Percentiles rank a stretch among this genome's conserved stretches.
Conservation (phyloP, 1,140 invertebrate species). For the Eupeodes corollae region DNA sequence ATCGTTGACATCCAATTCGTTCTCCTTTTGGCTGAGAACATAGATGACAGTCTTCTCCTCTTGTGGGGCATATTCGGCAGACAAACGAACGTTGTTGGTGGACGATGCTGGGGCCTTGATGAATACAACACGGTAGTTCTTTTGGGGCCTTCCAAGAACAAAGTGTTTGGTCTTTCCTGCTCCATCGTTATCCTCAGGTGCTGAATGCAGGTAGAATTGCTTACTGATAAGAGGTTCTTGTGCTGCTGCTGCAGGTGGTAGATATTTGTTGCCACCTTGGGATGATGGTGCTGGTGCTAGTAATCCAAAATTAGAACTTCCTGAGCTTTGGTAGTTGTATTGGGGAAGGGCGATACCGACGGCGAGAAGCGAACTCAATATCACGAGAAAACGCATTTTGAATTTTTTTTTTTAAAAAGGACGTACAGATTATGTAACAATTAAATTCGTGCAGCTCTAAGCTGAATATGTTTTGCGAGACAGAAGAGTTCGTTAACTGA, state of each 20-base stretch:
- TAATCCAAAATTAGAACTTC: background rate
- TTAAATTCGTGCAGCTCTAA: background rate
- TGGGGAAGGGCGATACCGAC: constrained; percentile 16
- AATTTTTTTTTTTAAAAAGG: background rate
- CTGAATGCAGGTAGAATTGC: constrained; percentile 33
- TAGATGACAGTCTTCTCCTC: constrained; percentile 81
- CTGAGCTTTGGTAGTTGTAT: constrained; percentile 25
- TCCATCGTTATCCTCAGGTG: constrained; percentile 29
- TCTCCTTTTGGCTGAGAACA: constrained; percentile 68
- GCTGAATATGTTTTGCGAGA: background rate
- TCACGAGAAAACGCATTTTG: constrained; percentile 1
- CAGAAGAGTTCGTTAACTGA: background rate
- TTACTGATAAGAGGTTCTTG: constrained; percentile 30
- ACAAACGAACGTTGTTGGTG: constrained; percentile 41
- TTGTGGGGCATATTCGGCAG: constrained; percentile 37
- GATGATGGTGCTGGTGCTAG: constrained; percentile 13
- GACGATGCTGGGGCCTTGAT: constrained; percentile 69
- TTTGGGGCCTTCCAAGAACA: constrained; percentile 47
- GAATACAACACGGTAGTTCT: constrained; percentile 79
- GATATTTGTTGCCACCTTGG: constrained; percentile 28
- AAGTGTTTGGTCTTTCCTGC: constrained; percentile 27
- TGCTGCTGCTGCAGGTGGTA: constrained; percentile 27
- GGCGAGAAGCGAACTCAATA: constrained; percentile 2
- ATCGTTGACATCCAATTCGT: constrained; percentile 45
- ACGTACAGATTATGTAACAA: background rate